Evolutionary conservation across 2,797 vertebrate species (phyloP), one percentile per base, ranked within the genome.

Genomic region (Antennarius maculatus): DNA sequence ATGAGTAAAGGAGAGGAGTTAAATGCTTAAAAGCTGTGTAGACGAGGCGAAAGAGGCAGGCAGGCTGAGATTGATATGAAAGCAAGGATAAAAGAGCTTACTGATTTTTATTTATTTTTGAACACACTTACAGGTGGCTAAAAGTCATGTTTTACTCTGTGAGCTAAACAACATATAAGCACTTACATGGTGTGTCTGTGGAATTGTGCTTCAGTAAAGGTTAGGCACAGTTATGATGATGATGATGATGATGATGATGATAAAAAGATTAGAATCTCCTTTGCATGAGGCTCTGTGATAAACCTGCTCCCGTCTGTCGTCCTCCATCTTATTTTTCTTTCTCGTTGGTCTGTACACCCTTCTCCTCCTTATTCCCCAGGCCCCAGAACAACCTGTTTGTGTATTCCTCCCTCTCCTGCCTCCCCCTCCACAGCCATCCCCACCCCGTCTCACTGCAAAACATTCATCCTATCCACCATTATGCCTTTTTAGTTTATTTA

Each of bases 301-400:
- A 80, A 80, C 17, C 69, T 27, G 37, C 63, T 45, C 31, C 31
- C 31, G 31, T 73, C 66, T 57, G 47, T 53, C 43, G 71, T 62
- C 65, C 75, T 80, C 82, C 77, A 80, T 87, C 82, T 85, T 85
- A 79, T 89, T 85, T 87, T 51, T 70, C 72, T 71, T 61, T 64
- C 75, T 69, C 58, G 56, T 53, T 75, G 45, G 68, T 46, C 70
- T 71, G 31, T 34, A 3, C 31, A 34, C 31, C 31, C 31, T 61
- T 59, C 57, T 46, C 62, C 56, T 8, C 37, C 29, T 58, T 74
- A 87, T 84, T 89, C 89, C 88, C 90, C 68, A 84, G 82, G 88
- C 79, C 88, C 79, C 82, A 76, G 65, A 76, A 79, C 88, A 90
- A 92, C 91, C 86, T 90, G 89, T 90, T 89, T 90, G 86, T 90